A percentile compares a stretch with the other conserved stretches of the same genome.
Evolutionary conservation across 2,888 invertebrate species (phyloP).

Genomic region (Mellilla xanthometata): DNA sequence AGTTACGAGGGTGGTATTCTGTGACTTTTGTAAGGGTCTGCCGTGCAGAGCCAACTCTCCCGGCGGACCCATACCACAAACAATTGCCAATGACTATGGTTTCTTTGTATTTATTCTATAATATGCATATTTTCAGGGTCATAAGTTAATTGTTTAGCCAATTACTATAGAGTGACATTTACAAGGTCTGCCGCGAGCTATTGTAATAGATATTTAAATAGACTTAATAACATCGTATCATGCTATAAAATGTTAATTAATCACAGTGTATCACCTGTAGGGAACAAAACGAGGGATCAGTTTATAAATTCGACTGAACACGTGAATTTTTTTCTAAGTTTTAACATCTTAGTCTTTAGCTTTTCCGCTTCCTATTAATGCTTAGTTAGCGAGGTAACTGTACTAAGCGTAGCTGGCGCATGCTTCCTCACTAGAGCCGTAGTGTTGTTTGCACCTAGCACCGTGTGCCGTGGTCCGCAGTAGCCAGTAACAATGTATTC

Average conservation of each 20-base stretch:
- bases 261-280: neutral
- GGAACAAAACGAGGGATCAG: slow-evolving; percentile 51
- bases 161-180: too few species aligned
- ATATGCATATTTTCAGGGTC: too few species aligned
- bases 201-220: neutral
- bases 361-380: slow-evolving; percentile 18
- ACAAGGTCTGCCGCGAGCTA: too few species aligned
- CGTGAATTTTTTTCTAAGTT: slow-evolving; percentile 7
- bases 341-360: slow-evolving; percentile 4
- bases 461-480: slow-evolving; percentile 15
- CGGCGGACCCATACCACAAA: too few species aligned
- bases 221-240: neutral
- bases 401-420: slow-evolving; percentile 19
- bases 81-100: too few species aligned
- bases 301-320: slow-evolving; percentile 45
- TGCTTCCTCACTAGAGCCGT: slow-evolving; percentile 27
- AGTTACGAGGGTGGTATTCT: too few species aligned
- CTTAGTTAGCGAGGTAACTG: slow-evolving; percentile 11
- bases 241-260: neutral
- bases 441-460: slow-evolving; percentile 2
- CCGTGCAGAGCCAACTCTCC: too few species aligned
- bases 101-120: too few species aligned
- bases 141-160: too few species aligned
- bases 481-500: slow-evolving; percentile 68
- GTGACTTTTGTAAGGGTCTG: too few species aligned